Evolutionary conservation across 2,797 vertebrate genomes (phyloP).

Genomic region (Bovichtus diacanthus): DNA sequence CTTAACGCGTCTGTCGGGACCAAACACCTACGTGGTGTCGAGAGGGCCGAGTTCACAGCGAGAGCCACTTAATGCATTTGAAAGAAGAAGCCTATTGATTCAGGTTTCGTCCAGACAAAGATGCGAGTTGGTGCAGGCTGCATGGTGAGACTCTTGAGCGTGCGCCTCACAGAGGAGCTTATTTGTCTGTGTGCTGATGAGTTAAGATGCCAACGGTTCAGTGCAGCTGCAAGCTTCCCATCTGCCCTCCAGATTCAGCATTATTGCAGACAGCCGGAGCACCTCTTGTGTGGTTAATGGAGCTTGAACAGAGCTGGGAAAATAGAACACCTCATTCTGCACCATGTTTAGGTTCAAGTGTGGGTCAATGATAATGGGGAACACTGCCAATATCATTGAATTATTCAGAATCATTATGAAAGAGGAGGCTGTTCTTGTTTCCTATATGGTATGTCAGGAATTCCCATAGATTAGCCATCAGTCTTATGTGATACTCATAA

Average conservation of each 20-base stretch:
- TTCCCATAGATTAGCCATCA: slow-evolving; percentile 50
- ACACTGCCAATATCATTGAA: slow-evolving; percentile 47
- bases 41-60: background rate
- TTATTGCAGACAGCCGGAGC: slow-evolving; percentile 39
- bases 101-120: background rate
- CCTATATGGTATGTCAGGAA: slow-evolving; percentile 14
- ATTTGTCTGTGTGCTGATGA: slow-evolving; percentile 40
- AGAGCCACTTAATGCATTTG: background rate
- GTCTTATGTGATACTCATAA: slow-evolving; percentile 13
- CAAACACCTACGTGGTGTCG: background rate
- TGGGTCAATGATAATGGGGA: slow-evolving; percentile 67
- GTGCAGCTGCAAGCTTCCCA: slow-evolving; percentile 1
- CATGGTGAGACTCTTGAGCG: background rate
- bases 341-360: slow-evolving; percentile 66
- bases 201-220: slow-evolving; percentile 24
- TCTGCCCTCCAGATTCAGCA: slow-evolving; percentile 45
- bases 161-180: too few relatives aligned
- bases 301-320: slow-evolving; percentile 60
- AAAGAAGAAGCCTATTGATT: slow-evolving; percentile 34
- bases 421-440: slow-evolving; percentile 31
- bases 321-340: slow-evolving; percentile 57
- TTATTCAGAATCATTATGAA: slow-evolving; percentile 58
- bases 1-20: slow-evolving; percentile 21
- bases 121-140: background rate
- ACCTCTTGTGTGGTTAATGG: slow-evolving; percentile 64